phyloP scores from a whole-genome alignment of 2,113 vertebrate species.

The Burhinus oedicnemus region DNA sequence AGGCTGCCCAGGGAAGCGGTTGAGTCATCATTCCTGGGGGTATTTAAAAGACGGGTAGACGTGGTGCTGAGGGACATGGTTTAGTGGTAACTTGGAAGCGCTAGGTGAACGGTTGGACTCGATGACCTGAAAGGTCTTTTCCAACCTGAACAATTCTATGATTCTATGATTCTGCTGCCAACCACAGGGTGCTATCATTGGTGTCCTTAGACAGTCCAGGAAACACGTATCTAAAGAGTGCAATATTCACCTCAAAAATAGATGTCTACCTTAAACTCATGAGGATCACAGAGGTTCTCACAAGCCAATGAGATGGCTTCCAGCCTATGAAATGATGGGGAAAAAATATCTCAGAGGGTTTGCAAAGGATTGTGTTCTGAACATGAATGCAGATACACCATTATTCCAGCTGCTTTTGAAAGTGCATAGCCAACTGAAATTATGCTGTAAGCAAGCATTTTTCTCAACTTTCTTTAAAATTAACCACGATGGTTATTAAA shows the following conservation, averaged over 20 bases:
- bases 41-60: neutral
- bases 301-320: neutral
- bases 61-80: neutral
- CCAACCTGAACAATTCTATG: neutral
- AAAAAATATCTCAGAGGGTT: neutral
- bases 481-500: neutral
- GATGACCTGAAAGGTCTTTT: neutral
- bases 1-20: neutral
- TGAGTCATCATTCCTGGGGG: neutral
- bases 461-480: neutral
- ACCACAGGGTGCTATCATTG: neutral
- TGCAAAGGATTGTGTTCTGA: neutral
- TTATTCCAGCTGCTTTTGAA: neutral
- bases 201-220: neutral
- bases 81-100: neutral
- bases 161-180: neutral
- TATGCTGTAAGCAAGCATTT: neutral
- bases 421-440: neutral
- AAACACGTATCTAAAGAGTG: neutral
- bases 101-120: neutral
- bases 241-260: constrained; percentile 16
- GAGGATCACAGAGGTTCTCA: neutral
- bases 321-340: neutral
- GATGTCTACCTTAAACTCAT: neutral
- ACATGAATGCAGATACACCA: neutral